Evolutionary conservation across 2,797 vertebrate species (phyloP).

Genomic region (Gymnothorax reevesii): DNA sequence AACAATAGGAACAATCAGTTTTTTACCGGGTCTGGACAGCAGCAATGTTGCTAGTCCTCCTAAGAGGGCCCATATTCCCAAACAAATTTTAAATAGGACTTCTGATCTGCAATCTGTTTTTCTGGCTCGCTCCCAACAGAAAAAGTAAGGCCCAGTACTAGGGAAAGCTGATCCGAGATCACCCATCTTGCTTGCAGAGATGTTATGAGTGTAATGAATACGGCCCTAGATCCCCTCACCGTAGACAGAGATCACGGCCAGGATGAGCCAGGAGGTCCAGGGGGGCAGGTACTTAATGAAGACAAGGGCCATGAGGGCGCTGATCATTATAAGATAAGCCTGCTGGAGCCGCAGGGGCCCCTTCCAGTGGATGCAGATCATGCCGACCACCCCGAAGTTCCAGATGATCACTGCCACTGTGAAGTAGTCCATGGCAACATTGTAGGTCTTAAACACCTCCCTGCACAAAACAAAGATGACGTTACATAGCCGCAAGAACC

Average conservation of each 20-base stretch:
- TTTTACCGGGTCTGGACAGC: too few species aligned
- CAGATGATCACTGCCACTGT: conserved; percentile 89
- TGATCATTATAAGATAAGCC: conserved; percentile 99
- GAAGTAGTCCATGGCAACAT: conserved; percentile 95
- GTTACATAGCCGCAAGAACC: neutral
- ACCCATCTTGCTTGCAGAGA: too few species aligned
- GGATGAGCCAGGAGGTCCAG: conserved; percentile 98
- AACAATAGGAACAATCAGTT: too few species aligned
- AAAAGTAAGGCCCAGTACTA: too few species aligned
- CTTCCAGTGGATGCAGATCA: conserved; percentile 99
- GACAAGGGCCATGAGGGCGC: conserved; percentile 97
- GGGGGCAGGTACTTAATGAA: conserved; percentile 99
- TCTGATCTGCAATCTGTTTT: too few species aligned
- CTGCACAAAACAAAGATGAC: conserved; percentile 58
- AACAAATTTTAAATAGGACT: too few species aligned
- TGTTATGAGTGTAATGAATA: too few species aligned
- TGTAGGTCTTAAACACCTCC: conserved; percentile 98
- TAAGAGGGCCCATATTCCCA: too few species aligned
- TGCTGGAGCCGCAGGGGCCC: conserved; percentile 95
- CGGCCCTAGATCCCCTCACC: conserved; percentile 70
- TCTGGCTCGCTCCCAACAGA: too few species aligned
- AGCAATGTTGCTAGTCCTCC: too few species aligned
- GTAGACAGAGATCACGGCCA: conserved; percentile 96
- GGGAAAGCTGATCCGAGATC: too few species aligned
- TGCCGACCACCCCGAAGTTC: conserved; percentile 98